Percentiles rank a stretch among this genome's conserved stretches.
These are phyloP conservation scores for Gonioctena quinquepunctata DNA, from an alignment of 1,140 invertebrate genomes.

Conservation along the genomic window DNA sequence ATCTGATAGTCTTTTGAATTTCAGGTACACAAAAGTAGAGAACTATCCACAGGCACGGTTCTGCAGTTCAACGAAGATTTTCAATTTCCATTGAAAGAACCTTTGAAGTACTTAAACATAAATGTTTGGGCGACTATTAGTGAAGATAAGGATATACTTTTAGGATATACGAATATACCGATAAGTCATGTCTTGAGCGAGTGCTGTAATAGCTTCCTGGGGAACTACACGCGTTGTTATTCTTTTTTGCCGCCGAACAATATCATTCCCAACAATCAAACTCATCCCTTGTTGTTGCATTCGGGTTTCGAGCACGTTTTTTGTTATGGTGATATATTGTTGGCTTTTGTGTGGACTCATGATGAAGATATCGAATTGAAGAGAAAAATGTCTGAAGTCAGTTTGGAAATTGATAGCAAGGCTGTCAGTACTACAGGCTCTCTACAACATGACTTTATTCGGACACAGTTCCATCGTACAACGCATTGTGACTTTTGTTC, in stretches of 20 bases:
- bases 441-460: slow-evolving; percentile 73
- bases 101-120: slow-evolving; percentile 77
- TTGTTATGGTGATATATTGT: slow-evolving; percentile 86
- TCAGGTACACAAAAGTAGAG: slow-evolving; percentile 57
- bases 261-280: slow-evolving; percentile 57
- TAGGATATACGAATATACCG: slow-evolving; percentile 82
- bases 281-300: slow-evolving; percentile 67
- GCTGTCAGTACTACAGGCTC: slow-evolving; percentile 40
- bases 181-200: slow-evolving; percentile 75
- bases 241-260: slow-evolving; percentile 73
- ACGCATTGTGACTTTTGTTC: slow-evolving; percentile 90
- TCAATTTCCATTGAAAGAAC: slow-evolving; percentile 70
- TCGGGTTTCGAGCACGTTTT: slow-evolving; percentile 88
- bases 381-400: slow-evolving; percentile 40
- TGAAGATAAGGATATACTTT: slow-evolving; percentile 61
- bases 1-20: neutral
- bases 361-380: slow-evolving; percentile 52
- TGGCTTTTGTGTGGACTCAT: slow-evolving; percentile 78
- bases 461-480: slow-evolving; percentile 83
- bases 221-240: slow-evolving; percentile 76
- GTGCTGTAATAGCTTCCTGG: slow-evolving; percentile 78
- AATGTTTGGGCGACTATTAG: slow-evolving; percentile 71
- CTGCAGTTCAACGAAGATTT: slow-evolving; percentile 78
- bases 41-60: slow-evolving; percentile 54
- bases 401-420: slow-evolving; percentile 32